phyloP scores from a whole-genome alignment of 2,113 vertebrate species.

The Salminus brasiliensis region DNA sequence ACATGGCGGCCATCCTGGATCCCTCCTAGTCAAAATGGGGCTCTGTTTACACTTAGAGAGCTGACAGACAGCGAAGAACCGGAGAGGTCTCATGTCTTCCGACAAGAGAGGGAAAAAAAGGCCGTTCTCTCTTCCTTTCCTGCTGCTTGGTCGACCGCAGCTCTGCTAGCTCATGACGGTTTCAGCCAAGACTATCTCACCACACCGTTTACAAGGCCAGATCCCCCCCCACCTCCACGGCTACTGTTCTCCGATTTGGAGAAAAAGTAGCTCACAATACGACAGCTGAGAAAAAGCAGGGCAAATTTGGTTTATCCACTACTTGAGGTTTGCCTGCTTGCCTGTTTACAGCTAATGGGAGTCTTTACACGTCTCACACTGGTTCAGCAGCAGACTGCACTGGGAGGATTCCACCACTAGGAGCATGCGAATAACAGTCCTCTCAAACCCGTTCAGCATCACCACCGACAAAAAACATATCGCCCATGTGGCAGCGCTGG shows the following conservation, averaged over 20 bases:
- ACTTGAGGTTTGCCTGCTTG: neutral
- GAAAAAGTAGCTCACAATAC: neutral
- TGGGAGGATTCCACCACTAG: neutral
- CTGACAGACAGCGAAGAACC: constrained; percentile 37
- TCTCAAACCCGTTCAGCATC: constrained; percentile 13
- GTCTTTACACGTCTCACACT: neutral
- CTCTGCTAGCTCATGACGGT: constrained; percentile 53
- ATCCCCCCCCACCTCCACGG: constrained; percentile 23
- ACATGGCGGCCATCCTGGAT: neutral
- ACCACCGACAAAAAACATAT: constrained; percentile 14
- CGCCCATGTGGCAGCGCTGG: constrained; percentile 9
- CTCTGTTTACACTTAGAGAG: constrained; percentile 38
- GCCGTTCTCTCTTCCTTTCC: constrained; percentile 19
- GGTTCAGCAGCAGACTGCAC: neutral
- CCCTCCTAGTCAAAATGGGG: constrained; percentile 27
- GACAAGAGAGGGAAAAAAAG: constrained; percentile 20
- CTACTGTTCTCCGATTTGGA: constrained; percentile 19
- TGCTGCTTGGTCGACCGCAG: constrained; percentile 61
- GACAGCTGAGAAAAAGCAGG: neutral
- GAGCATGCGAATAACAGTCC: constrained; percentile 4
- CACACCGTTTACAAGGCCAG: constrained; percentile 47
- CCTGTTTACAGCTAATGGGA: neutral
- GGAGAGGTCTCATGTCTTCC: constrained; percentile 7
- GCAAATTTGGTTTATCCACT: neutral
- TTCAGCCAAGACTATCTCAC: constrained; percentile 59